A percentile compares a stretch with the other conserved stretches of the same genome.
These are phyloP conservation scores for Drosophila pseudotalamancana DNA, from an alignment of 2,888 invertebrate genomes.

Conservation along the genomic window DNA sequence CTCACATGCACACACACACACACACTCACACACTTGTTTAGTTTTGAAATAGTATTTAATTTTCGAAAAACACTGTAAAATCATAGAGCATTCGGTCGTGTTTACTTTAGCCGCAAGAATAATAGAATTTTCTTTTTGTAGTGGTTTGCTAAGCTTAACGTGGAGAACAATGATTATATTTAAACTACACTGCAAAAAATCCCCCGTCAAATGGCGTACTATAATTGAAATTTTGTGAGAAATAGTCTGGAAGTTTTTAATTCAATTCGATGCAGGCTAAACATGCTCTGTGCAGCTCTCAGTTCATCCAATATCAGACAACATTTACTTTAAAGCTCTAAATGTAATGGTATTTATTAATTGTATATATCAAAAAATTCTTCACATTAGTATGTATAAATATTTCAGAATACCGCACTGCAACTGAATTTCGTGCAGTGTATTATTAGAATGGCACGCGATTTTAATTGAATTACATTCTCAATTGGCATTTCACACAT, in stretches of 20 bases:
- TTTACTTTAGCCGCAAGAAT: constrained; percentile 47
- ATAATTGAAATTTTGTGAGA: too few species aligned
- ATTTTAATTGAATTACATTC: constrained; percentile 32
- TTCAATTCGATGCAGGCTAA: too few species aligned
- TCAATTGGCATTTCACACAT: constrained; percentile 21
- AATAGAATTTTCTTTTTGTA: constrained; percentile 68
- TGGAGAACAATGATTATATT: constrained; percentile 58
- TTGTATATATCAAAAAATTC: too few species aligned
- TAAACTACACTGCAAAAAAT: constrained; percentile 53
- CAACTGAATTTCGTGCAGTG: constrained; percentile 58
- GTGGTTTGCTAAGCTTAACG: constrained; percentile 81
- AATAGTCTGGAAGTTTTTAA: too few species aligned
- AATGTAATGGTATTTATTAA: background rate
- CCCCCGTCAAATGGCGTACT: too few species aligned
- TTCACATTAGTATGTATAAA: background rate
- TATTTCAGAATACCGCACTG: background rate
- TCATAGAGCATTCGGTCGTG: constrained; percentile 43
- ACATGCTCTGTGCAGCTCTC: too few species aligned
- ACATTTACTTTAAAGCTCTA: too few species aligned
- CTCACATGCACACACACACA: constrained; percentile 9
- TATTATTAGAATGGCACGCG: constrained; percentile 23
- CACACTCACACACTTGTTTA: background rate
- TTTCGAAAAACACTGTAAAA: constrained; percentile 80
- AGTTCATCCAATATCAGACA: too few species aligned
- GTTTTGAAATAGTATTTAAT: constrained; percentile 26